Evolutionary conservation across 1,140 invertebrate species (phyloP).

Genomic region (Samia ricini): DNA sequence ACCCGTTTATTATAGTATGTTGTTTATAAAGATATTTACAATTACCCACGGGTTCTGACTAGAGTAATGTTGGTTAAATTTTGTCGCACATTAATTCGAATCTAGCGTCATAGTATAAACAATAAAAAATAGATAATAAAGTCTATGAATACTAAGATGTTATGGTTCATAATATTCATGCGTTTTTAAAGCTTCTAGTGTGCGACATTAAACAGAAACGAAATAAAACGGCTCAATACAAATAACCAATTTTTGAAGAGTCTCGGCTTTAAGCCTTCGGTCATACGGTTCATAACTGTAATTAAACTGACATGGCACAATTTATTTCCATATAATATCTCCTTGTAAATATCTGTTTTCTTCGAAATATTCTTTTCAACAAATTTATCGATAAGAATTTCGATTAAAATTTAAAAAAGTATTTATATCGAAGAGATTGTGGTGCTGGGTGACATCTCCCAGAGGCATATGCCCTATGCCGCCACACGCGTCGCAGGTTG

Average conservation of each 20-base stretch:
- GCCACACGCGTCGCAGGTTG: too few relatives aligned
- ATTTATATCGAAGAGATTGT: too few relatives aligned
- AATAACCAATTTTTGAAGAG: neutral
- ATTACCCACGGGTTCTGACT: conserved; percentile 42
- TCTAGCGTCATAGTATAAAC: neutral
- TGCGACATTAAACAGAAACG: neutral
- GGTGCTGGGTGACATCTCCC: too few relatives aligned
- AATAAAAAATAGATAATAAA: neutral
- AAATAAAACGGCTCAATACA: neutral
- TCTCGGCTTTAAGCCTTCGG: neutral
- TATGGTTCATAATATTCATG: neutral
- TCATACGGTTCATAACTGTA: neutral
- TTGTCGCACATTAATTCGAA: neutral
- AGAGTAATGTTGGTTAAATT: conserved; percentile 28
- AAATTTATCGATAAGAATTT: neutral
- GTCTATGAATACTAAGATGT: neutral
- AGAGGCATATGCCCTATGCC: too few relatives aligned
- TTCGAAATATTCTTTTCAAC: too few relatives aligned
- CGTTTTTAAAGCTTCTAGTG: neutral
- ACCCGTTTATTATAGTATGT: conserved; percentile 11
- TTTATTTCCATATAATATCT: too few relatives aligned
- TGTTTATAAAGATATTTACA: conserved; percentile 37
- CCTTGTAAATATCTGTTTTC: too few relatives aligned
- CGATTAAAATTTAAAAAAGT: neutral
- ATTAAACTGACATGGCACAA: neutral